A percentile compares a stretch with the other conserved stretches of the same genome.
These are phyloP conservation scores for Stenodera caucasica DNA, from an alignment of 2,888 invertebrate species.

Conservation along the genomic window DNA sequence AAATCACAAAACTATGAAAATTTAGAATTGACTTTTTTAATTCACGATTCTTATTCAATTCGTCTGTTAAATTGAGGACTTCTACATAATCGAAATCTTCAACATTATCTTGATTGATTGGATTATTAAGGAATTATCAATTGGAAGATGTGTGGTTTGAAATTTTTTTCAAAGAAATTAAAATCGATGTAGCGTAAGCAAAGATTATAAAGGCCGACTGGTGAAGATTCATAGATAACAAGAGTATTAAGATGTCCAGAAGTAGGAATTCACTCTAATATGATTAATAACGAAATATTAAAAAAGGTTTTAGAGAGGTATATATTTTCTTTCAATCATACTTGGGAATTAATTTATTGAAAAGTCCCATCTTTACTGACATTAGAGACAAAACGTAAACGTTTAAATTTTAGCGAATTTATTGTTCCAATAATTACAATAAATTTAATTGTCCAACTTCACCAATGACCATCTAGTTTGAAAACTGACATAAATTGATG, in stretches of 20 bases:
- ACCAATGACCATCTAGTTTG: conserved; percentile 17
- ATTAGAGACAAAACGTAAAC: too few relatives aligned
- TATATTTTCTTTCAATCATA: conserved; percentile 24
- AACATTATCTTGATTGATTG: neutral
- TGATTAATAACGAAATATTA: conserved; percentile 16
- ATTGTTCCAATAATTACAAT: conserved; percentile 11
- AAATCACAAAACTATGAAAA: too few relatives aligned
- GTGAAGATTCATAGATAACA: conserved; percentile 32
- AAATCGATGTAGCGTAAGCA: conserved; percentile 28
- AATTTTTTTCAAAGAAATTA: conserved; percentile 22
- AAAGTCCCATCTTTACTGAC: too few relatives aligned
- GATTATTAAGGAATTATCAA: too few relatives aligned
- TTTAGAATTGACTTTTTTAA: too few relatives aligned
- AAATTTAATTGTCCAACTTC: conserved; percentile 17
- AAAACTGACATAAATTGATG: conserved; percentile 20
- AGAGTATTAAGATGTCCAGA: conserved; percentile 30
- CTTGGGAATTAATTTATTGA: conserved; percentile 16
- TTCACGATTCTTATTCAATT: too few relatives aligned
- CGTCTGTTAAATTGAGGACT: too few relatives aligned
- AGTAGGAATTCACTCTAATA: conserved; percentile 16
- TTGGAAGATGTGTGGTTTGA: conserved; percentile 2
- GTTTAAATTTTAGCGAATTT: too few relatives aligned
- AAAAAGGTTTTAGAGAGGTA: conserved; percentile 26
- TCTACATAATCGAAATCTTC: neutral
- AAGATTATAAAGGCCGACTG: conserved; percentile 32